A percentile compares a stretch with the other conserved stretches of the same genome.
phyloP scores from a whole-genome alignment of 2,113 vertebrate genomes.

The Tympanuchus pallidicinctus region DNA sequence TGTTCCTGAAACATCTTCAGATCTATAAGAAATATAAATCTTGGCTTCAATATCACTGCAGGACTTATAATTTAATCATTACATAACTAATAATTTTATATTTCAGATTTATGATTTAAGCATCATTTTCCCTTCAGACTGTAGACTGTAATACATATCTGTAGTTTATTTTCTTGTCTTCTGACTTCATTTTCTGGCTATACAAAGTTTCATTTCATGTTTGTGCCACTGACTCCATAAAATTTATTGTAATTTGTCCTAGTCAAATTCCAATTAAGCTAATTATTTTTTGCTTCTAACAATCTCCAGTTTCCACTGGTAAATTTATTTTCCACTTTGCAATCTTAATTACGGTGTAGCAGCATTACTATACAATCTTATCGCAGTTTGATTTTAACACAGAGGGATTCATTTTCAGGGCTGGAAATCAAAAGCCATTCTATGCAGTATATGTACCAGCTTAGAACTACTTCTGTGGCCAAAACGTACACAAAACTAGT shows the following conservation, averaged over 20 bases:
- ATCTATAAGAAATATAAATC: background rate
- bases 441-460: background rate
- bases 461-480: background rate
- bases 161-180: background rate
- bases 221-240: background rate
- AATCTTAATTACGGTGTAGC: background rate
- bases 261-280: background rate
- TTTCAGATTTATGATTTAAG: background rate
- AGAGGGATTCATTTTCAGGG: background rate
- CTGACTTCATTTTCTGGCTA: background rate
- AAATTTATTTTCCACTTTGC: slow-evolving; percentile 15
- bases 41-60: background rate
- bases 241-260: background rate
- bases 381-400: background rate
- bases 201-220: background rate
- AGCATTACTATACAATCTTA: background rate
- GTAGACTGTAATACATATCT: background rate
- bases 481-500: background rate
- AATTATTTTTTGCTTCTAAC: background rate
- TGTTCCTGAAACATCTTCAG: background rate
- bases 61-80: background rate
- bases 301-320: background rate
- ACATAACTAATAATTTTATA: background rate
- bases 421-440: background rate
- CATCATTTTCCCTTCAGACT: background rate